These are phyloP conservation scores for Naso thynnoides DNA, from an alignment of 2,797 vertebrate genomes.

Conservation along the genomic window DNA sequence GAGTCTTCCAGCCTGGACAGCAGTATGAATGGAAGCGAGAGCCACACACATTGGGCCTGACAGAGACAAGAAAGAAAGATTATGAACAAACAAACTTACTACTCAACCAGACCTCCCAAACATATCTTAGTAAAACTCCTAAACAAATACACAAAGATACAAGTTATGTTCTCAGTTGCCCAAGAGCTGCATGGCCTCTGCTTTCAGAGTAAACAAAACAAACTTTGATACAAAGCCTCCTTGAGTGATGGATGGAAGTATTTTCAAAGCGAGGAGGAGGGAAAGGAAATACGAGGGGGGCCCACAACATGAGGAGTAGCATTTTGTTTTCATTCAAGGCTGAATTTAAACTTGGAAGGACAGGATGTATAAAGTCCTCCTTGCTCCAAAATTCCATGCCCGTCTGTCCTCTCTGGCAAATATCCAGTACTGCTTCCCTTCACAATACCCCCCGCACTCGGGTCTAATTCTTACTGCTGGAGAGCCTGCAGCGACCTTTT, in stretches of 20 bases:
- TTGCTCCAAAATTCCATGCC: constrained; percentile 41
- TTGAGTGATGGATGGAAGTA: constrained; percentile 56
- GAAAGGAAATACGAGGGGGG: constrained; percentile 19
- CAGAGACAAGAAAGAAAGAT: constrained; percentile 51
- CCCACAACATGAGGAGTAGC: constrained; percentile 22
- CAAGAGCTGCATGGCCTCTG: constrained; percentile 35
- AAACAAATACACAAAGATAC: constrained; percentile 63
- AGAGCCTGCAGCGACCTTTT: constrained; percentile 47
- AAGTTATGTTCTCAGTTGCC: constrained; percentile 55
- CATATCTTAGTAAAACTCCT: constrained; percentile 54
- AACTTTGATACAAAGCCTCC: constrained; percentile 58
- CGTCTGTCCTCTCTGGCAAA: constrained; percentile 53
- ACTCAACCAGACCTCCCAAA: constrained; percentile 51
- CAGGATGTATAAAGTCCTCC: constrained; percentile 68
- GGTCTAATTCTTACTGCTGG: constrained; percentile 31
- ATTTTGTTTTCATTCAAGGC: constrained; percentile 69
- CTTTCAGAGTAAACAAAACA: constrained; percentile 65
- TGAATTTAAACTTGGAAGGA: constrained; percentile 60
- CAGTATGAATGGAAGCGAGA: constrained; percentile 99
- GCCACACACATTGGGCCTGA: constrained; percentile 98
- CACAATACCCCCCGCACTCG: background rate
- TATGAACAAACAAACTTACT: constrained; percentile 64
- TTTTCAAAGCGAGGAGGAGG: constrained; percentile 38
- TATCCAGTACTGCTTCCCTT: constrained; percentile 34
- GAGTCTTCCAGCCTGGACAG: constrained; percentile 98